Base-by-base conservation (phyloP, 64 coral and sea anemone species). In the Pocillopora damicornis region DNA sequence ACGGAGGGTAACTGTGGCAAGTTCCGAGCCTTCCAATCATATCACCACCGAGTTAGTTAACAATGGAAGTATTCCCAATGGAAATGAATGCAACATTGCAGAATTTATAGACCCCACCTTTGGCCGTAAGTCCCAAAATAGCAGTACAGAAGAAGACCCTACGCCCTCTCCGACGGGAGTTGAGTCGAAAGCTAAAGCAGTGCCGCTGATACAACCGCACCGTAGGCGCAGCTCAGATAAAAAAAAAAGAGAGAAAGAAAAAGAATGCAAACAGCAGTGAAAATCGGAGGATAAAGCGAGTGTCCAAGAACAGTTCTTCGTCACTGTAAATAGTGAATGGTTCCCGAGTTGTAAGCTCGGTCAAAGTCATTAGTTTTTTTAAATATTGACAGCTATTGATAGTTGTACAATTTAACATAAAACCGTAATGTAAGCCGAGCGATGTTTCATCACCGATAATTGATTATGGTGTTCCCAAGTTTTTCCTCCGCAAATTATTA, bases 21-120 rank as follows among this genome's bases (percentile, higher is more conserved):
- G 82, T 36, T 86, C 90, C 13, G 26, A 86, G 10, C 90, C 90
- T 20, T 85, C 81, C 22, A 85, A 66, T 66, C 65, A 71, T 26
- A n/a, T 63, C 9, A 37, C 12, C 13, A 17, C 79, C 2, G 81
- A 85, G 65, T 73, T 72, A 73, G 20, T 72, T 18, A 72, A 23
- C 72, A 85, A 73, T 22, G 81, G 81, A 20, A 67, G 34, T 13
- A n/a, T 72, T 16, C 37, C 35, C 0, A 85, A 85, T 26, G 65
- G 81, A n/a, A 59, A 16, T 45, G 74, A 87, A 12, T 37, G 76
- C 61, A 92, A 92, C 75, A 86, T 92, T 56, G 90, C 85, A 13
- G 90, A 92, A 61, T 61, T 74, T 2, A 92, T 92, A 79, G 90
- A 92, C 77, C 90, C 90, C 9, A 92, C 90, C 2, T 92, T 92